Conservation (phyloP, 2,797 vertebrate species). For the Chloroceryle inda region DNA sequence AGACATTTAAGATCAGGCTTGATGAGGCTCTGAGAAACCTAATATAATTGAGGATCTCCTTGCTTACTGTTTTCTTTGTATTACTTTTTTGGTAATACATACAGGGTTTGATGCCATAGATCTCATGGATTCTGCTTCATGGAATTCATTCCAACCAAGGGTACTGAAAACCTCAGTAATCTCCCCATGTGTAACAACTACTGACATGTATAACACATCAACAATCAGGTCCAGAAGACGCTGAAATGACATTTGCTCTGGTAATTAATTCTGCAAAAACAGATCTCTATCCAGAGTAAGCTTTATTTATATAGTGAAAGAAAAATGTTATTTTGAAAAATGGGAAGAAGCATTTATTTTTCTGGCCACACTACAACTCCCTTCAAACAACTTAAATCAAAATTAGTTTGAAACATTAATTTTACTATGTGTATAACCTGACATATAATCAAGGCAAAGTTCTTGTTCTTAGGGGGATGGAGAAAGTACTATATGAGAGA, state of each 20-base stretch:
- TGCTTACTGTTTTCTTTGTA: not conserved
- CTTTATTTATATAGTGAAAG: not conserved
- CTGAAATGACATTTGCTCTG: not conserved
- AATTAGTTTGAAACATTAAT: not conserved
- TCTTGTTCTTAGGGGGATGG: not conserved
- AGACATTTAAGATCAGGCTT: too few relatives aligned
- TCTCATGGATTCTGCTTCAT: not conserved
- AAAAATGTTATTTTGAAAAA: not conserved
- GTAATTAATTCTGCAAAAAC: not conserved
- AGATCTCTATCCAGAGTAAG: not conserved
- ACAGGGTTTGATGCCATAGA: not conserved
- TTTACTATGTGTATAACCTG: not conserved
- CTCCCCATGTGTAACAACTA: not conserved
- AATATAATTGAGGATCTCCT: too few relatives aligned
- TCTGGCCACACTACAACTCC: not conserved
- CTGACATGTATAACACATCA: not conserved
- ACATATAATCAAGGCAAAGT: not conserved
- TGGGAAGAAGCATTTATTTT: not conserved
- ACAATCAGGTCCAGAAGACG: not conserved
- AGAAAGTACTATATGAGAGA: not conserved
- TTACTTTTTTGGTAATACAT: not conserved
- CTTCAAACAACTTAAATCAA: not conserved
- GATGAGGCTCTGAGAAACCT: too few relatives aligned
- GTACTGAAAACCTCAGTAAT: not conserved
- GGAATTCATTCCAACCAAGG: not conserved